phyloP scores from a whole-genome alignment of 2,113 vertebrate species.

The Myiagra hebetior region DNA sequence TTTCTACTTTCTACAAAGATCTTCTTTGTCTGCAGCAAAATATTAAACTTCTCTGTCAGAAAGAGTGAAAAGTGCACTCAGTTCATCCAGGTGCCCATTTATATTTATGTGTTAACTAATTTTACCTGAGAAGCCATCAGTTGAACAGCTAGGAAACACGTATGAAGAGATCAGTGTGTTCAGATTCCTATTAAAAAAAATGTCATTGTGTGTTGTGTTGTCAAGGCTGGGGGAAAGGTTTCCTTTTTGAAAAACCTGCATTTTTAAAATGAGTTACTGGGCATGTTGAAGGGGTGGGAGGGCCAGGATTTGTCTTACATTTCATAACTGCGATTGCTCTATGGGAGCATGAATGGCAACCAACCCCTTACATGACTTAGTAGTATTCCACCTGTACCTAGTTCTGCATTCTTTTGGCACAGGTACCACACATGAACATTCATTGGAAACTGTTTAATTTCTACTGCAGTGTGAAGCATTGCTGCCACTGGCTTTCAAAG shows the following conservation, averaged over 20 bases:
- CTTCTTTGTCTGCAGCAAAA: background rate
- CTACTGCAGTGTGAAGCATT: background rate
- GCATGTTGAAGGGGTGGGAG: background rate
- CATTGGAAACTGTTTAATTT: background rate
- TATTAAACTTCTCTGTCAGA: background rate
- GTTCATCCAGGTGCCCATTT: background rate
- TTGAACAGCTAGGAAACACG: background rate
- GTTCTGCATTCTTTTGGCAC: background rate
- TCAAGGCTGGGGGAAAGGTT: conserved; percentile 11
- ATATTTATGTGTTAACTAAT: background rate
- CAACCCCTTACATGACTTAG: background rate
- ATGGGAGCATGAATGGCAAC: background rate
- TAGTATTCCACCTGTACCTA: background rate
- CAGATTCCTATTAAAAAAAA: background rate
- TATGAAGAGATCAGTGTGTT: background rate
- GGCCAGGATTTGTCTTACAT: background rate
- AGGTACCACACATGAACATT: background rate
- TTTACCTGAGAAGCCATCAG: background rate
- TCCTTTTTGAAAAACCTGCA: background rate
- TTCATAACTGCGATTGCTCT: background rate
- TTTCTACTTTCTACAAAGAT: background rate
- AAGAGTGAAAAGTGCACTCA: background rate
- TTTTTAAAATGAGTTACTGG: background rate
- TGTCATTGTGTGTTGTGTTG: background rate
- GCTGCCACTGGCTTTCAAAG: background rate